A percentile compares a stretch with the other conserved stretches of the same genome.
Evolutionary conservation across 2,888 invertebrate genomes (phyloP).

Genomic region (Eudemis profundana): DNA sequence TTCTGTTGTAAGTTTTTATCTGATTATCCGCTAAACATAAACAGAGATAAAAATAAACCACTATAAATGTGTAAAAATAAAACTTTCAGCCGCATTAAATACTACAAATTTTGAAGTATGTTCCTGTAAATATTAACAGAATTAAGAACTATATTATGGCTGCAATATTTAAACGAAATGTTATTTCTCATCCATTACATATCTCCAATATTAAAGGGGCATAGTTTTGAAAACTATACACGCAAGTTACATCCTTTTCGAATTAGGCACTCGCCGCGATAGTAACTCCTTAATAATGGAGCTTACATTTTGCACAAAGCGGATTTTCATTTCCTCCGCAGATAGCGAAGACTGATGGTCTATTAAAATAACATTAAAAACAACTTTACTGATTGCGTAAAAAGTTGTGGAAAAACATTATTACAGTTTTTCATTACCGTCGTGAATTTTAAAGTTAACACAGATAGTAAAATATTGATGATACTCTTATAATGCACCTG

Average conservation of each 20-base stretch:
- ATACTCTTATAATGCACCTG: neutral
- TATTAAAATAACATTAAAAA: conserved; percentile 39
- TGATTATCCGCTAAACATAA: no score
- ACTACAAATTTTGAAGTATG: no score
- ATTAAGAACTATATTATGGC: no score
- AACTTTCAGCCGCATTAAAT: no score
- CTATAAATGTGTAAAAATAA: no score
- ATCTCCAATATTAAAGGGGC: no score
- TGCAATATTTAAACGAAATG: no score
- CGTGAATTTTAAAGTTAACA: conserved; percentile 15
- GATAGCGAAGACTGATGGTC: conserved; percentile 38
- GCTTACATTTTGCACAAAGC: conserved; percentile 26
- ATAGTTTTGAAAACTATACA: neutral
- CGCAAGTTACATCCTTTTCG: neutral
- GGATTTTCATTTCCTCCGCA: conserved; percentile 26
- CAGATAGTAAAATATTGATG: conserved; percentile 7
- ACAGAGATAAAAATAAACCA: no score
- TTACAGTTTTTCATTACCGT: conserved; percentile 17
- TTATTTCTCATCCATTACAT: no score
- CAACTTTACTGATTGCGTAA: conserved; percentile 34
- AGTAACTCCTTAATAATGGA: conserved; percentile 1
- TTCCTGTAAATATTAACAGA: no score
- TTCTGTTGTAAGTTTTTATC: no score
- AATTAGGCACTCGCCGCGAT: neutral
- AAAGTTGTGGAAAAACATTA: conserved; percentile 20